A percentile compares a stretch with the other conserved stretches of the same genome.
Evolutionary conservation across 2,797 vertebrate species (phyloP).

Genomic region (Danio tinwini): DNA sequence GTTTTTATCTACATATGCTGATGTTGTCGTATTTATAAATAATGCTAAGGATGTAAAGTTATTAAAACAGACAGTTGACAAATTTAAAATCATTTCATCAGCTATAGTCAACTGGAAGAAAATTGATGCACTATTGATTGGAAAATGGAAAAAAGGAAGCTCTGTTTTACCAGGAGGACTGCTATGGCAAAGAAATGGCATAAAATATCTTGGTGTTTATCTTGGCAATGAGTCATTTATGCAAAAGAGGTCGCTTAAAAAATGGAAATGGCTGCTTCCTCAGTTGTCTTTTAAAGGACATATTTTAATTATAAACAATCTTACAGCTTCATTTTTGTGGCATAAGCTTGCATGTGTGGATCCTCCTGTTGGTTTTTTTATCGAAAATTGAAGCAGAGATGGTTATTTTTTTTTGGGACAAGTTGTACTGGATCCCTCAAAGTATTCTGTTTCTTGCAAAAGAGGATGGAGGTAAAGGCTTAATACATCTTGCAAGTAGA

Average conservation of each 20-base stretch:
- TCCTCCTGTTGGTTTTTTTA: background rate
- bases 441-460: background rate
- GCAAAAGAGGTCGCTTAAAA: background rate
- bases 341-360: background rate
- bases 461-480: constrained; percentile 1
- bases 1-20: background rate
- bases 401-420: constrained; percentile 13
- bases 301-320: background rate
- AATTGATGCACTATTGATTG: background rate
- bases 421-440: background rate
- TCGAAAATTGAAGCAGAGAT: background rate
- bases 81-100: background rate
- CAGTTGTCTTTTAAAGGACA: background rate
- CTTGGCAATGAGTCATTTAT: background rate
- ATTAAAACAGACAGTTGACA: background rate
- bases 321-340: background rate
- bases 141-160: background rate
- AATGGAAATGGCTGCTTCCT: constrained; percentile 15
- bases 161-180: background rate
- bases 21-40: background rate
- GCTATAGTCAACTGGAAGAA: background rate
- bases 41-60: background rate
- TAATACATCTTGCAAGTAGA: background rate
- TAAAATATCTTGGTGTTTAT: constrained; percentile 17
- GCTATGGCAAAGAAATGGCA: background rate